Base-by-base conservation (phyloP, 2,113 vertebrate genomes). In the Mystacornis crossleyi region DNA sequence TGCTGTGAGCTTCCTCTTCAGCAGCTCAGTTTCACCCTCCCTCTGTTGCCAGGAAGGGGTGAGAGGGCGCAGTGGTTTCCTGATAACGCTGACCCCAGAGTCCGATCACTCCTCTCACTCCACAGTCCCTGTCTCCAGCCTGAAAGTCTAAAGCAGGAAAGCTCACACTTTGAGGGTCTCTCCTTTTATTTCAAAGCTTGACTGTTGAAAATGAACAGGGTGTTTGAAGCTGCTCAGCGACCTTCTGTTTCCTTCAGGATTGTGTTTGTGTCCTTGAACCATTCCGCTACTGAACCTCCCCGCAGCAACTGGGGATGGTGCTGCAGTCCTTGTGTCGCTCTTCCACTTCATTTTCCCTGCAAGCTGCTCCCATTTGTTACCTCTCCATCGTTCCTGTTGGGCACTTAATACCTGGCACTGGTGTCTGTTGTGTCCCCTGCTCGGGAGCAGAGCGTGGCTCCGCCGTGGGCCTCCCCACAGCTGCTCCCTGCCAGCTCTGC, bases 191-290 rank as follows among this genome's bases (percentile, higher is more conserved):
- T 91, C 93, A 86, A 84, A 92, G 89, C 72, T 23, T 47, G 94
- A 26, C 80, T 96, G 38, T n/a, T 88, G 94, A 87, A 92, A 93
- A 86, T 69, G 94, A 97, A 55, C 53, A 81, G 96, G 65, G 87
- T 58, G 97, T 99, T 99, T 99, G 99, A 99, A 99, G 99, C 98
- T 97, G 98, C 97, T 99, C 98, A 97, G 97, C 99, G 99, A 99
- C 99, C 98, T 98, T 98, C 81, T 95, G 94, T 97, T 98, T 98
- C 95, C 96, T 97, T 86, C 92, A 85, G 97, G 94, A 95, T 98
- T 98, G 97, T 95, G 51, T 97, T 96, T 90, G 95, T 97, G 97
- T 97, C 98, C 98, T 95, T 98, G 98, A 98, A 95, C 97, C 86
- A 31, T 96, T 97, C 96, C 8, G 92, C 97, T 93, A 86, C 84